Evolutionary conservation across 2,888 invertebrate genomes (phyloP).

Genomic region (Pterobdella sp.): DNA sequence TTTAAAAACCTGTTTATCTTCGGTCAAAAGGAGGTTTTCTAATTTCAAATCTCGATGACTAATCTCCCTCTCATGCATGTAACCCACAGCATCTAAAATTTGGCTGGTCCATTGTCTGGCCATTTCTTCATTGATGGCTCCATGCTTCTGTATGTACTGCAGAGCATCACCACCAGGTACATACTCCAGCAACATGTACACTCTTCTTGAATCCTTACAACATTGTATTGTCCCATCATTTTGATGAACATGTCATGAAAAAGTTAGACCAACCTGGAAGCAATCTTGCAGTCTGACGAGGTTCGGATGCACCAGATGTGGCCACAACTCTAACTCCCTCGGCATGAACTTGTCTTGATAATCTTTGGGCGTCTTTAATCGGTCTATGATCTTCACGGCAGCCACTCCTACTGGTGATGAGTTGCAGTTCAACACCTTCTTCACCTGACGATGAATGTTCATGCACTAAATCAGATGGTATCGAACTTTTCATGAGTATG

Average conservation of each 20-base stretch:
- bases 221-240: neutral
- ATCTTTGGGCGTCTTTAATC: slow-evolving; percentile 40
- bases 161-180: slow-evolving; percentile 52
- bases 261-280: too few species aligned
- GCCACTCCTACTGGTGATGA: slow-evolving; percentile 28
- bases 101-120: slow-evolving; percentile 45
- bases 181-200: slow-evolving; percentile 52
- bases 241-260: too few species aligned
- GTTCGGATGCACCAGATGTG: slow-evolving; percentile 40
- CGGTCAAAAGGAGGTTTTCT: slow-evolving; percentile 54
- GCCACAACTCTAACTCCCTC: slow-evolving; percentile 43
- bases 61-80: slow-evolving; percentile 51
- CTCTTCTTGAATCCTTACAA: slow-evolving; percentile 35
- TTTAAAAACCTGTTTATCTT: slow-evolving; percentile 31
- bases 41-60: slow-evolving; percentile 55
- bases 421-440: slow-evolving; percentile 28
- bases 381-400: slow-evolving; percentile 41
- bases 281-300: slow-evolving; percentile 39
- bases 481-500: neutral
- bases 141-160: slow-evolving; percentile 50
- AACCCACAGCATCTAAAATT: slow-evolving; percentile 46
- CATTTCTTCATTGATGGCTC: slow-evolving; percentile 48
- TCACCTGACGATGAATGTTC: slow-evolving; percentile 9
- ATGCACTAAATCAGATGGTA: neutral
- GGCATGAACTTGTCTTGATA: slow-evolving; percentile 42